Base-by-base conservation (phyloP, 1,140 invertebrate genomes). In the Aphis craccivora region DNA sequence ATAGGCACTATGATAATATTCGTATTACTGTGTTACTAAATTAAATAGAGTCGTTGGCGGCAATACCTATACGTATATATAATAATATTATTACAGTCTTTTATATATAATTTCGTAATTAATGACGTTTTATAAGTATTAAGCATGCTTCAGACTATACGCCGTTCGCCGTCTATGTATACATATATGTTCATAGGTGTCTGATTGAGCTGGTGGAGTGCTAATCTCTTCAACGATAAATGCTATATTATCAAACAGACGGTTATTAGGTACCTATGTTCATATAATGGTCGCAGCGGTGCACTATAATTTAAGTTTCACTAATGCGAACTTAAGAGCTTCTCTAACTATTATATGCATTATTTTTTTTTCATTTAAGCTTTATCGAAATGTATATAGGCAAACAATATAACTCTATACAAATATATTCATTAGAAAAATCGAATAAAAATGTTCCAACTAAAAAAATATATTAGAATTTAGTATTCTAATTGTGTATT, bases 11-110 rank as follows among this genome's bases (percentile, higher is more conserved):
- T 40, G 83, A 86, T 45, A 86, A 45, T 86, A 89, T 89, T 76
- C 87, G 48, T 89, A 89, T 90, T 25, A 43, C 35, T 60, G 35
- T 90, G 40, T 60, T 45, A 90, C 60, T 90, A 67, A 90, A 67
- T 90, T 60, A 67, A 67, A 90, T 90, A 90, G 55, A 90, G 89
- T 90, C 89, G 88, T 90, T 55, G 89, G 53, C 37, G 23, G 88
- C 23, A 43, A 43, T 60, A 45, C 30, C 2, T 30, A 20, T 89
- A 53, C n/a, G 23, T 89, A 89, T n/a, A n/a, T 40, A 89, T 51
- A 51, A 51, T 76, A 76, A 76, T 76, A 76, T 76, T 83, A 37
- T 37, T 83, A 37, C 23, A 90, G 22, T 90, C 35, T 90, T 90
- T 60, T 67, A 60, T 40, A 43, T 83, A 45, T 35, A 37, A 67